Evolutionary conservation across 2,888 invertebrate genomes (phyloP).

Genomic region (Watsonalla binaria): DNA sequence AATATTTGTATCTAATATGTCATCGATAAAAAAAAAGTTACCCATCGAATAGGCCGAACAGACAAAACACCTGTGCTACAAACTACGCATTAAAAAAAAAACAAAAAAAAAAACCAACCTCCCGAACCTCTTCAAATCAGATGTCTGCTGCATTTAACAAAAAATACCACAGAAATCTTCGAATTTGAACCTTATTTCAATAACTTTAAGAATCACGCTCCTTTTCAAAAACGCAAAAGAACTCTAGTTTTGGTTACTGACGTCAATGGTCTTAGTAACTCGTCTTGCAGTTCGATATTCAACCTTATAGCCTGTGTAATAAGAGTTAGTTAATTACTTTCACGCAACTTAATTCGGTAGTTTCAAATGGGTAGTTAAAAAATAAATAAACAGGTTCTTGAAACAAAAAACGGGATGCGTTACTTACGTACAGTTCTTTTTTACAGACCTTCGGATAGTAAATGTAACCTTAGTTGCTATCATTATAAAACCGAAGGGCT

Average conservation of each 20-base stretch:
- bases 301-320: background rate
- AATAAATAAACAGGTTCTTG: conserved; percentile 41
- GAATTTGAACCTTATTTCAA: background rate
- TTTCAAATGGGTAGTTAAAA: conserved; percentile 25
- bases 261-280: background rate
- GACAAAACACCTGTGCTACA: conserved; percentile 24
- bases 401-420: conserved; percentile 44
- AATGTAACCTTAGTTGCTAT: no score
- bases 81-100: conserved; percentile 14
- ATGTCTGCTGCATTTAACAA: background rate
- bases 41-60: conserved; percentile 15
- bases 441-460: background rate
- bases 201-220: background rate
- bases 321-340: background rate
- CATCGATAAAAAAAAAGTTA: background rate
- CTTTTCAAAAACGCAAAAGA: background rate
- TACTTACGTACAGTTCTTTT: conserved; percentile 40
- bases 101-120: conserved; percentile 1
- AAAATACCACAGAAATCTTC: background rate
- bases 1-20: background rate
- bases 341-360: background rate
- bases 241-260: background rate
- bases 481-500: no score
- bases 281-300: background rate
- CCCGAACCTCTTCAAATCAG: conserved; percentile 2